Base-by-base conservation (phyloP, 2,797 vertebrate species). In the Toxotes lorentzi region DNA sequence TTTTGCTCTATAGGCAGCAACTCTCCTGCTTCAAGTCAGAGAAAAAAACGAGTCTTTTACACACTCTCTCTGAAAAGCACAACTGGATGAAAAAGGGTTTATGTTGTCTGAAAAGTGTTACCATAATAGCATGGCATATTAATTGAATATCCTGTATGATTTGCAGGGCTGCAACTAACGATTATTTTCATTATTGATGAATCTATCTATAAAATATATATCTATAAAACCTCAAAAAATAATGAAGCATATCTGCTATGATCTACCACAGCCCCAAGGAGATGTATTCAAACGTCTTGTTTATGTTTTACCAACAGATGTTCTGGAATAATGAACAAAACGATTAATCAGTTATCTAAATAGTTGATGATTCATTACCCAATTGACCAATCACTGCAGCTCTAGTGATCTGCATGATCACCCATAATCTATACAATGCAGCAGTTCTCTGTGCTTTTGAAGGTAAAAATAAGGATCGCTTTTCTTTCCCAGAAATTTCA, bases 1-100 rank as follows among this genome's bases (percentile, higher is more conserved):
- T 24, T 24, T 23, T 17, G 38, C 0, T 48, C 59, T 73, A 70
- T 11, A n/a, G 13, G 41, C 54, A 56, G 53, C 41, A 30, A 58
- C 30, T 60, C 19, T 68, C 19, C 27, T 30, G 48, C 11, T 27
- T 60, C 34, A 67, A 43, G n/a, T 63, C 67, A 65, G 7, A 54
- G 19, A 32, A n/a, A 5, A 12, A 12, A 47, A 57, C 13, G 1
- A 0, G 6, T 21, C 40, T 48, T 21, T 34, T 21, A 32, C 50
- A 54, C 45, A 70, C 10, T 59, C 48, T 21, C 23, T 40, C 16
- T 51, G 19, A 65, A 62, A 60, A 57, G 24, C 35, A 67, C 21
- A 70, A 48, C 35, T 27, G 43, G 9, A 23, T 38, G 5, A 62
- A 50, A 62, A 16, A 1, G 6, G 21, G 38, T 70, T 32, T 11